These are phyloP conservation scores for Loxodonta africana DNA, from an alignment of 2,113 vertebrate genomes.

Conservation along the genomic window DNA sequence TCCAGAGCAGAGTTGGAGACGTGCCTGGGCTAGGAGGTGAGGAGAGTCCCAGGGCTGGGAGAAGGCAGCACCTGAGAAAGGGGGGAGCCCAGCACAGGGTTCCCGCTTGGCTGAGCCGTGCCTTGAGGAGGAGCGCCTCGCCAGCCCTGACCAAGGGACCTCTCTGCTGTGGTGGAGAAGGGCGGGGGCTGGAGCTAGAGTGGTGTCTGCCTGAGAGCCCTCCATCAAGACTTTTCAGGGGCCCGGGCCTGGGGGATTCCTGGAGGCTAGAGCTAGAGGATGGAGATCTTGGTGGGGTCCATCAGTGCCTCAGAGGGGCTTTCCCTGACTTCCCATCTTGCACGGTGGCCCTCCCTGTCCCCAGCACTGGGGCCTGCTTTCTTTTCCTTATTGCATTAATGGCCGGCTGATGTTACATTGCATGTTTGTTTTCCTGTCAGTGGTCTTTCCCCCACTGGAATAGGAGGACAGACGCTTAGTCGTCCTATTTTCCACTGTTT, in stretches of 20 bases:
- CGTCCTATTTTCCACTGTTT: not conserved
- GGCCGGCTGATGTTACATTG: fast-evolving
- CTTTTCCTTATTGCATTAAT: not conserved
- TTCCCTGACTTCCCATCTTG: not conserved
- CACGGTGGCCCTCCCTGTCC: not conserved
- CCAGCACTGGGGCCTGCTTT: fast-evolving
- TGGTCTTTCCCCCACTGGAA: not conserved
- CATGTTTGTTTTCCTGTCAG: not conserved
- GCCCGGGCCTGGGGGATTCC: not conserved
- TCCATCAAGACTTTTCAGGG: not conserved
- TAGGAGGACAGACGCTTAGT: not conserved
- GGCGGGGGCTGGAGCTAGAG: not conserved
- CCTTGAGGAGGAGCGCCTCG: not conserved
- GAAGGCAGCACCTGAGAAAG: not conserved
- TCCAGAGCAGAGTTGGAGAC: not conserved
- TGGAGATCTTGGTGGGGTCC: not conserved
- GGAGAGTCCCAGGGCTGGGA: not conserved
- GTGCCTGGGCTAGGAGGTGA: not conserved
- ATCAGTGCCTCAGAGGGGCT: not conserved
- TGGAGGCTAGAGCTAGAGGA: not conserved
- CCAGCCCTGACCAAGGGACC: not conserved
- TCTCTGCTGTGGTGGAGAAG: not conserved
- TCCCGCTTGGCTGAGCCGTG: not conserved
- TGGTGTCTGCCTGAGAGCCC: not conserved
- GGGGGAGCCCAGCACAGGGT: not conserved